Conservation (phyloP, 2,888 invertebrate genomes). For the Anaspis maculata region DNA sequence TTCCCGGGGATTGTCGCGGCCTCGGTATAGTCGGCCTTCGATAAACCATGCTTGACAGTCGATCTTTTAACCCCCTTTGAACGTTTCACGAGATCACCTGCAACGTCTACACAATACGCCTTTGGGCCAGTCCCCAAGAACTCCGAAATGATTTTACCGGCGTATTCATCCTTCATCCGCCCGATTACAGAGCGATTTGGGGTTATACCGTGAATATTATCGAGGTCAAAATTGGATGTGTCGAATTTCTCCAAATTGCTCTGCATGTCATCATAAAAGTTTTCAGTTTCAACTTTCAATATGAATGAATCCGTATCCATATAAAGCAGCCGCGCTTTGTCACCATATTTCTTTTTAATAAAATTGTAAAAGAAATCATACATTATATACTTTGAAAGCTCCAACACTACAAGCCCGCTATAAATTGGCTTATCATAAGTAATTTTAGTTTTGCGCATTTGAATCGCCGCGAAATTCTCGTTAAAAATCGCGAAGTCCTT, state of each 20-base stretch:
- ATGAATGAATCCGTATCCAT: slow-evolving; percentile 6
- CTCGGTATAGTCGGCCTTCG: no score
- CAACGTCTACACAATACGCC: no score
- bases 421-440: slow-evolving; percentile 5
- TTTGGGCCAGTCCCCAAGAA: slow-evolving; percentile 3
- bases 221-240: background rate
- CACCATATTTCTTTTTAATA: slow-evolving; percentile 1
- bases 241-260: slow-evolving; percentile 3
- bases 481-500: slow-evolving; percentile 2
- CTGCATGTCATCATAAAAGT: slow-evolving; percentile 4
- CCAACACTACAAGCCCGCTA: slow-evolving; percentile 2
- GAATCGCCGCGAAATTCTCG: slow-evolving; percentile 3
- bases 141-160: slow-evolving; percentile 1
- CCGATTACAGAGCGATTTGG: background rate
- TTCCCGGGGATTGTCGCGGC: no score
- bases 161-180: slow-evolving; percentile 4
- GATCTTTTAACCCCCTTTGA: no score
- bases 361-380: slow-evolving; percentile 1
- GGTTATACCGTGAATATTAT: background rate
- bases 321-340: background rate
- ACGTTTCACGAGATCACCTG: no score
- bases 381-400: slow-evolving; percentile 1
- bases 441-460: background rate
- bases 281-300: slow-evolving; percentile 3
- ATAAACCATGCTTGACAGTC: no score